Percentiles rank a stretch among this genome's conserved stretches.
phyloP scores from a whole-genome alignment of 2,888 invertebrate species.

The Perdita meconis region DNA sequence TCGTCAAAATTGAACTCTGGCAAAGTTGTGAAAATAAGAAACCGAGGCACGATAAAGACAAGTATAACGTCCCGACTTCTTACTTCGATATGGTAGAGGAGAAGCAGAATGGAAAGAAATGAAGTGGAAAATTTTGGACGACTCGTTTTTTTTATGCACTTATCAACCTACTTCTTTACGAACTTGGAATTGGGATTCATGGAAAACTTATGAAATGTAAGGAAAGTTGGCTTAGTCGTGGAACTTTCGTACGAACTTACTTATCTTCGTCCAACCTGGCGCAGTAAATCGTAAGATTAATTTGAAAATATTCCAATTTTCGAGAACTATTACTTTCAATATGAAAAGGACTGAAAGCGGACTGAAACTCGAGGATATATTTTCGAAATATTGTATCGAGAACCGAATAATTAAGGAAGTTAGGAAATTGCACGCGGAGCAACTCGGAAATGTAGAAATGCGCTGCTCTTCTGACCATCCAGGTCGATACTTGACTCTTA shows the following conservation, averaged over 20 bases:
- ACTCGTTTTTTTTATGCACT: slow-evolving; percentile 7
- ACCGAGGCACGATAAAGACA: neutral
- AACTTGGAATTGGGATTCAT: slow-evolving; percentile 27
- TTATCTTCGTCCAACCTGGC: slow-evolving; percentile 25
- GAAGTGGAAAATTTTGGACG: neutral
- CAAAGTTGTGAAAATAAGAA: too few species aligned
- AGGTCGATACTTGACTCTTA: too few species aligned
- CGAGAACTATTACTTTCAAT: neutral
- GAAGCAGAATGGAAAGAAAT: neutral
- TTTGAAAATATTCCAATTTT: neutral
- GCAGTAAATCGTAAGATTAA: neutral
- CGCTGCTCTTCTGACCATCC: too few species aligned
- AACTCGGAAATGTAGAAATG: too few species aligned
- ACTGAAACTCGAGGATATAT: neutral
- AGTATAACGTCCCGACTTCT: neutral
- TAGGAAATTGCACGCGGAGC: too few species aligned
- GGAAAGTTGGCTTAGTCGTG: slow-evolving; percentile 24
- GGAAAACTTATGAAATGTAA: slow-evolving; percentile 45
- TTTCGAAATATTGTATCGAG: neutral
- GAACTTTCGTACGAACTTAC: slow-evolving; percentile 28
- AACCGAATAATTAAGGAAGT: too few species aligned
- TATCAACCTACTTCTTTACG: slow-evolving; percentile 9
- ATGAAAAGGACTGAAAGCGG: neutral
- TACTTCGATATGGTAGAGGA: neutral
- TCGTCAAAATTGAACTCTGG: too few species aligned